Percentiles rank a stretch among this genome's conserved stretches.
Evolutionary conservation across 2,888 invertebrate species (phyloP).

Genomic region (Orthosia incerta): DNA sequence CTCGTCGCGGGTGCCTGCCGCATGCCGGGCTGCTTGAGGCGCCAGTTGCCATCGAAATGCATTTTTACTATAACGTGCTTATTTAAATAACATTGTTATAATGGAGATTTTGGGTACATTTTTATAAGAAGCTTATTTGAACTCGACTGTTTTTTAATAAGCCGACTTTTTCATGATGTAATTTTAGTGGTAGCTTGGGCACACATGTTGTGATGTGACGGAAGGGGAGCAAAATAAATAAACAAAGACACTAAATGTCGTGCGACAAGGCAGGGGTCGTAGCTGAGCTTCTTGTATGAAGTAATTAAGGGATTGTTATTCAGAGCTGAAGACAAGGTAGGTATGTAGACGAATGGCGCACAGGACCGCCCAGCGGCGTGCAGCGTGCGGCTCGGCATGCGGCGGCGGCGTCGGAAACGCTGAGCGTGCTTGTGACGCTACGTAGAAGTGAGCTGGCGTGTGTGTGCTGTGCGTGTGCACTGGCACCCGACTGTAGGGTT

Average conservation of each 20-base stretch:
- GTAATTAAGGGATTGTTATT: background rate
- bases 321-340: background rate
- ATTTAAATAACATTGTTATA: background rate
- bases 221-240: conserved; percentile 60
- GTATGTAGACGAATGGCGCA: background rate
- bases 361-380: background rate
- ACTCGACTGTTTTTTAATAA: conserved; percentile 13
- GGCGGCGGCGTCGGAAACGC: background rate
- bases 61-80: background rate
- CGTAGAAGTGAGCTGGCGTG: background rate
- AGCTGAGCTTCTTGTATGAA: background rate
- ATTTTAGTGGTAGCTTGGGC: conserved; percentile 21
- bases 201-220: conserved; percentile 43
- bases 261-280: conserved; percentile 10
- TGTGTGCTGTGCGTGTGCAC: no score
- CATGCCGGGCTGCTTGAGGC: background rate
- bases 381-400: no score
- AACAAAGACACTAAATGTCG: conserved; percentile 46
- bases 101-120: background rate
- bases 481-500: conserved; percentile 1
- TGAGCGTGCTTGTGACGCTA: background rate
- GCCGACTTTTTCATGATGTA: conserved; percentile 23
- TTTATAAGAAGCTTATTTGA: background rate
- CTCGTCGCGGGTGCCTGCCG: conserved; percentile 3
- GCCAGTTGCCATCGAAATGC: conserved; percentile 4